These are phyloP conservation scores for Diabrotica balteata DNA, from an alignment of 2,888 invertebrate species.

Conservation along the genomic window DNA sequence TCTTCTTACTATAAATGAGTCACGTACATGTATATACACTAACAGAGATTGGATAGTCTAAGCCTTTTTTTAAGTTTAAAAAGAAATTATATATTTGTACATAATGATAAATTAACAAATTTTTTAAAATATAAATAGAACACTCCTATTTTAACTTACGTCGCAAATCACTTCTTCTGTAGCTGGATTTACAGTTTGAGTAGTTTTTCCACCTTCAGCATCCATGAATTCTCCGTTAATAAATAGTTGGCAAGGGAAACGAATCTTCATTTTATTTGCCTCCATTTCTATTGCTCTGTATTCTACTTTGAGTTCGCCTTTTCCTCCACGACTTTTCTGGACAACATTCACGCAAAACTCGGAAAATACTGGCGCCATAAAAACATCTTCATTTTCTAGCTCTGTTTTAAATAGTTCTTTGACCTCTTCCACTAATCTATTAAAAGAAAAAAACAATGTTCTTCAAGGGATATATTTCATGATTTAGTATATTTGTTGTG, in stretches of 20 bases:
- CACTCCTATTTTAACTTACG: constrained; percentile 54
- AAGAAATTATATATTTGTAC: no score
- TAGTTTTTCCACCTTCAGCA: constrained; percentile 70
- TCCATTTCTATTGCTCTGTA: constrained; percentile 80
- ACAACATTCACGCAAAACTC: constrained; percentile 80
- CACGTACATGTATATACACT: no score
- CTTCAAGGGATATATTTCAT: neutral
- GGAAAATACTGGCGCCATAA: constrained; percentile 88
- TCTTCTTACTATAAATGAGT: no score
- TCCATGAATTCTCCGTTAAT: constrained; percentile 90
- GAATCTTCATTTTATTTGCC: constrained; percentile 83
- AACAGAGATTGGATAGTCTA: no score
- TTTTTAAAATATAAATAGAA: no score
- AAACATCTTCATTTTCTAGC: constrained; percentile 88
- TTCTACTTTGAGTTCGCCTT: constrained; percentile 64
- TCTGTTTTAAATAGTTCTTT: constrained; percentile 80
- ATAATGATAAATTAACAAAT: no score
- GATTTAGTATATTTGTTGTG: neutral
- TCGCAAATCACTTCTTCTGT: constrained; percentile 82
- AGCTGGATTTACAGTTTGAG: constrained; percentile 81
- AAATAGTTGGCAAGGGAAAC: constrained; percentile 89
- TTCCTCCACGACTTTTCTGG: constrained; percentile 70
- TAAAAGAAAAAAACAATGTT: constrained; percentile 1
- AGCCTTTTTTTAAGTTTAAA: no score
- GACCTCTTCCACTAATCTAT: constrained; percentile 87